These are phyloP conservation scores for Latrodectus geometricus DNA, from an alignment of 1,140 invertebrate species.

Conservation along the genomic window DNA sequence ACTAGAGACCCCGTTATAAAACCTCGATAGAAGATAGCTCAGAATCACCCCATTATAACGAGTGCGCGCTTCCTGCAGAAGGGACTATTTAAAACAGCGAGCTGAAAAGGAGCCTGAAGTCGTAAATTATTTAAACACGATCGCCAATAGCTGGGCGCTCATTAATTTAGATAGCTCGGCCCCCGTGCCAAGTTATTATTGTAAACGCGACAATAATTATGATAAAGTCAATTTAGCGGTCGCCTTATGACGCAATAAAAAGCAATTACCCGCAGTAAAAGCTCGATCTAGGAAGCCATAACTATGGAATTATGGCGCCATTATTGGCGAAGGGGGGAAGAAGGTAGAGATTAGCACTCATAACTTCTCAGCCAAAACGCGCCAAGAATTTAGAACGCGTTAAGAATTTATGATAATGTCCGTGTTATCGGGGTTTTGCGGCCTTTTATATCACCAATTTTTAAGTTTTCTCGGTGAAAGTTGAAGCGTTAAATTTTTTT, in stretches of 20 bases:
- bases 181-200: slow-evolving; percentile 49
- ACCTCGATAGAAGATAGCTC: slow-evolving; percentile 7
- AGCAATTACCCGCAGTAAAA: slow-evolving; percentile 53
- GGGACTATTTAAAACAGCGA: slow-evolving; percentile 18
- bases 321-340: slow-evolving; percentile 47
- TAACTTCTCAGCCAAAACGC: slow-evolving; percentile 51
- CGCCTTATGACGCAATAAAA: slow-evolving; percentile 60
- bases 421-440: slow-evolving; percentile 37
- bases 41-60: slow-evolving; percentile 45
- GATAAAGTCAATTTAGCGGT: slow-evolving; percentile 61
- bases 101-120: slow-evolving; percentile 4
- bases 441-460: slow-evolving; percentile 24
- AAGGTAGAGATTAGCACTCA: slow-evolving; percentile 40
- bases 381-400: slow-evolving; percentile 57
- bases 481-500: neutral
- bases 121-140: slow-evolving; percentile 59
- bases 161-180: slow-evolving; percentile 58
- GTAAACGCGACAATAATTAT: slow-evolving; percentile 60
- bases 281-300: slow-evolving; percentile 56
- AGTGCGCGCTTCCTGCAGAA: slow-evolving; percentile 27
- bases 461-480: neutral
- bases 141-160: slow-evolving; percentile 44
- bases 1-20: neutral
- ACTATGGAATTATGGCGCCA: slow-evolving; percentile 60
- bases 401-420: slow-evolving; percentile 61